A percentile compares a stretch with the other conserved stretches of the same genome.
These are phyloP conservation scores for Napeogenes sylphis DNA, from an alignment of 2,888 invertebrate genomes.

Conservation along the genomic window DNA sequence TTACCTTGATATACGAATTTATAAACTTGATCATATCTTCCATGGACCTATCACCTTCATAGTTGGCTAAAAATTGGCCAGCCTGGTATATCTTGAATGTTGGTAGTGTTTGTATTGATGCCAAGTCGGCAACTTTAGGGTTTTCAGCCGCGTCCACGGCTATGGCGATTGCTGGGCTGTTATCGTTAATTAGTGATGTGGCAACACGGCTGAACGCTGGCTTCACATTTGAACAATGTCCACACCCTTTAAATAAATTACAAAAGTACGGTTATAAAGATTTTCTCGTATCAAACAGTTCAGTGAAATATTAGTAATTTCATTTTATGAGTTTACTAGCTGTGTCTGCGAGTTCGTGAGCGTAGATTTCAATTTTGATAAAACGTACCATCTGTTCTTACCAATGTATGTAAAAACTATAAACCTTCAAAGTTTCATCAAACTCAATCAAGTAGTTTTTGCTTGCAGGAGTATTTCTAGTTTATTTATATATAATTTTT, in stretches of 20 bases:
- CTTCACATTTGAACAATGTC: conserved; percentile 83
- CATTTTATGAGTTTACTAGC: too few relatives aligned
- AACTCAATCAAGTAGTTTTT: too few relatives aligned
- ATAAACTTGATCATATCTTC: conserved; percentile 77
- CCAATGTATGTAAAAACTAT: too few relatives aligned
- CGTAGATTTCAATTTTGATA: too few relatives aligned
- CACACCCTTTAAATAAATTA: conserved; percentile 79
- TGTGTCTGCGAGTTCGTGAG: too few relatives aligned
- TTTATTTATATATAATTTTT: too few relatives aligned
- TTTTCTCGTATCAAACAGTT: neutral
- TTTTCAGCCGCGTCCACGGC: conserved; percentile 84
- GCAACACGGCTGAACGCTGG: conserved; percentile 81
- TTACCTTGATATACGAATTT: conserved; percentile 46
- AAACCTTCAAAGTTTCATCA: too few relatives aligned
- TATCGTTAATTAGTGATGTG: conserved; percentile 60
- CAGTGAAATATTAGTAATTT: too few relatives aligned
- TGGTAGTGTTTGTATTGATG: conserved; percentile 81
- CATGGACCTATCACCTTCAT: conserved; percentile 74
- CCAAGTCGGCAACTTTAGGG: conserved; percentile 75
- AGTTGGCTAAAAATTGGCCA: conserved; percentile 75
- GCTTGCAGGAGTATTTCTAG: too few relatives aligned
- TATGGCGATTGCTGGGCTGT: conserved; percentile 60
- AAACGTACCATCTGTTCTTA: too few relatives aligned
- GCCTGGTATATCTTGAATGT: conserved; percentile 80
- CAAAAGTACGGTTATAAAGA: conserved; percentile 2